Evolutionary conservation across 2,113 vertebrate species (phyloP).

Genomic region (Chloropsis hardwickii): DNA sequence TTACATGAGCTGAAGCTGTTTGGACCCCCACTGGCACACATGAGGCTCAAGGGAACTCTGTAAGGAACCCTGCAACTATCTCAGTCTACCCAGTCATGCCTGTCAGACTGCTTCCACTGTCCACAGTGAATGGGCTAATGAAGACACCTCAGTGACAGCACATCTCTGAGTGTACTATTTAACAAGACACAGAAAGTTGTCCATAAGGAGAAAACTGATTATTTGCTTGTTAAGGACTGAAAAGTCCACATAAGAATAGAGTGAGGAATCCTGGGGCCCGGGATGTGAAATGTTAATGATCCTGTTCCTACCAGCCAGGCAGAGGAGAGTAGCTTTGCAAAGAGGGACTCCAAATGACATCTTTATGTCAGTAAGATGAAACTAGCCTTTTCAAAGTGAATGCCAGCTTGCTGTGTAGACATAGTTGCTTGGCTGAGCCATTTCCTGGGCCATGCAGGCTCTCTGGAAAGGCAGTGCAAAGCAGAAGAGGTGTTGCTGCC

Average conservation of each 20-base stretch:
- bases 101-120: neutral
- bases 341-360: neutral
- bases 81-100: neutral
- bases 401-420: neutral
- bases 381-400: neutral
- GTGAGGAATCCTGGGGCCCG: neutral
- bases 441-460: neutral
- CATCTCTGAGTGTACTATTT: neutral
- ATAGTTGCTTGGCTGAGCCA: neutral
- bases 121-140: neutral
- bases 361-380: neutral
- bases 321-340: neutral
- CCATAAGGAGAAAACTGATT: neutral
- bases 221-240: neutral
- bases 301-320: neutral
- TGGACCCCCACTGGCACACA: neutral
- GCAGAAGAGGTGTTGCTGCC: neutral
- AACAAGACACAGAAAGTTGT: neutral
- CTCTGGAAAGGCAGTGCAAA: neutral
- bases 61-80: neutral
- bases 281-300: neutral
- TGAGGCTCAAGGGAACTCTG: neutral
- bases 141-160: neutral
- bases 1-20: neutral
- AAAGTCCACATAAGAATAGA: neutral